Evolutionary conservation across 2,113 vertebrate genomes (phyloP).

Genomic region (Regulus satrapa): DNA sequence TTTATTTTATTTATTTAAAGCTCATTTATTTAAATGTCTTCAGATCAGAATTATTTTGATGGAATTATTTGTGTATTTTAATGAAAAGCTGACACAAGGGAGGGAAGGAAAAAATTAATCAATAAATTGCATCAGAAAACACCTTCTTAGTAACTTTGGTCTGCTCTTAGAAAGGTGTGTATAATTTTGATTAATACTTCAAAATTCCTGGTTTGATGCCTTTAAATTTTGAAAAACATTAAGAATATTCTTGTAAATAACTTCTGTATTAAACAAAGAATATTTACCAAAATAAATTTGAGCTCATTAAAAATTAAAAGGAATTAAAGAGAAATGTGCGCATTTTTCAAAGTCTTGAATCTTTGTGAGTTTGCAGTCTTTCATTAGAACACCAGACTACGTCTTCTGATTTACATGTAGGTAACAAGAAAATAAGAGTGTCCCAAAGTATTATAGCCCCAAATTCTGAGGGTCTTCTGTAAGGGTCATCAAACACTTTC

Average conservation of each 20-base stretch:
- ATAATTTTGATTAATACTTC: neutral
- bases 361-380: neutral
- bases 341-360: neutral
- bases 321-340: neutral
- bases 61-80: neutral
- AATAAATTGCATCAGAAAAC: neutral
- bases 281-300: neutral
- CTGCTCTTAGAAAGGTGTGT: neutral
- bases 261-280: neutral
- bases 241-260: neutral
- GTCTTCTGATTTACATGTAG: neutral
- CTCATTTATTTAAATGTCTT: neutral
- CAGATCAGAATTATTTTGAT: neutral
- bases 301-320: neutral
- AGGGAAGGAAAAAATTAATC: neutral
- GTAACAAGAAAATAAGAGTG: neutral
- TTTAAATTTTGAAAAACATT: neutral
- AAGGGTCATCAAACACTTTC: neutral
- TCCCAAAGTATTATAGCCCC: neutral
- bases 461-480: neutral
- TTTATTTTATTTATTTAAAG: no score
- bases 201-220: neutral
- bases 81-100: neutral
- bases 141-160: neutral
- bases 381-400: neutral